These are phyloP conservation scores for Pangasius larnaudii DNA, from an alignment of 2,797 vertebrate genomes.

Conservation along the genomic window DNA sequence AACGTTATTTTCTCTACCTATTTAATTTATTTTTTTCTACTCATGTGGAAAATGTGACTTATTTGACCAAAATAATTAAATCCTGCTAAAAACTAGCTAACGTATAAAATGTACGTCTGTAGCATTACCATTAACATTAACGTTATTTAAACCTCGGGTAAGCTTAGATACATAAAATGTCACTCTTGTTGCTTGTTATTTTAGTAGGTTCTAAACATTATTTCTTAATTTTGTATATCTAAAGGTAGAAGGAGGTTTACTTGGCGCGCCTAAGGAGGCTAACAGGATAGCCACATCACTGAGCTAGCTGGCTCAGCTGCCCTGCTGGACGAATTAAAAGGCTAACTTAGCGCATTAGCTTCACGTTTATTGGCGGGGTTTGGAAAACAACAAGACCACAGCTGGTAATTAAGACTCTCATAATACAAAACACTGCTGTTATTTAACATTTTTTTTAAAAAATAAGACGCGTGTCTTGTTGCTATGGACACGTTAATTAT, in stretches of 20 bases:
- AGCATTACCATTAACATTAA: too few species aligned
- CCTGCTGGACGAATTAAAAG: background rate
- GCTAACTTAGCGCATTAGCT: background rate
- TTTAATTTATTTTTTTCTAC: background rate
- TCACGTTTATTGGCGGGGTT: background rate
- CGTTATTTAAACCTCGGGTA: background rate
- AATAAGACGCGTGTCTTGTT: background rate
- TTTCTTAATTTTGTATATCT: background rate
- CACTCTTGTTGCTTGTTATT: background rate
- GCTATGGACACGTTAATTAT: background rate
- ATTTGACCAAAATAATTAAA: background rate
- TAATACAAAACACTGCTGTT: background rate
- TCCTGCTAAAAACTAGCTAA: background rate
- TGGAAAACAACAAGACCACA: background rate
- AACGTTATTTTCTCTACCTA: too few species aligned
- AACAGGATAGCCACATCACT: background rate
- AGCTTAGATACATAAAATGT: background rate
- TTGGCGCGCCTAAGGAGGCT: background rate
- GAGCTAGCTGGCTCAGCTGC: background rate
- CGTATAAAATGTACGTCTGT: background rate
- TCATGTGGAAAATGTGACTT: background rate
- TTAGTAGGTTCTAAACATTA: background rate
- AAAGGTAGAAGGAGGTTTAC: background rate
- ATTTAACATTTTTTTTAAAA: background rate
- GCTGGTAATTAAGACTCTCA: background rate